These are phyloP conservation scores for Drosophila yakuba DNA, from an alignment of 1,140 invertebrate genomes.

Conservation along the genomic window DNA sequence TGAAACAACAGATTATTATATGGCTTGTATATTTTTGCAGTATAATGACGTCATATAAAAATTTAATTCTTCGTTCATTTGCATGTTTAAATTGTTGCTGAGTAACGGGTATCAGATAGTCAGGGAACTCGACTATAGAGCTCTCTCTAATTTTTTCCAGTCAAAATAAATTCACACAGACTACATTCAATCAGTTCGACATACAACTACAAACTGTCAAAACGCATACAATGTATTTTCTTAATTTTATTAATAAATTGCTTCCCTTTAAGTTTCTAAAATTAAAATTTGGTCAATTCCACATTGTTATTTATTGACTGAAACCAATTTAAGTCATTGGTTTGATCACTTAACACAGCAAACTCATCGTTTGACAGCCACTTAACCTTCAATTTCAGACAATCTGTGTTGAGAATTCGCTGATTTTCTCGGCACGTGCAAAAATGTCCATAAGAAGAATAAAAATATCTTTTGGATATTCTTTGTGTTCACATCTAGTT, in stretches of 20 bases:
- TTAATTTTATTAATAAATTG: conserved; percentile 36
- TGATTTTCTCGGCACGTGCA: conserved; percentile 24
- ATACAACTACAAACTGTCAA: conserved; percentile 33
- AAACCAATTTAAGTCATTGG: conserved; percentile 34
- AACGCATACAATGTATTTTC: conserved; percentile 28
- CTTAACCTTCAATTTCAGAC: conserved; percentile 59
- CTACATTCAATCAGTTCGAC: conserved; percentile 35
- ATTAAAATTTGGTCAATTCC: conserved; percentile 31
- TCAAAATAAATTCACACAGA: conserved; percentile 45
- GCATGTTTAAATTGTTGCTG: conserved; percentile 50
- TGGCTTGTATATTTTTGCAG: conserved; percentile 12
- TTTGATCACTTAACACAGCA: conserved; percentile 39
- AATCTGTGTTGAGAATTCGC: conserved; percentile 20
- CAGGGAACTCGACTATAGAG: too few species aligned
- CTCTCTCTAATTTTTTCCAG: not conserved
- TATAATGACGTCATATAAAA: conserved; percentile 38
- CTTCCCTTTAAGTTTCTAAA: conserved; percentile 15
- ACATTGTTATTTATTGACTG: conserved; percentile 37
- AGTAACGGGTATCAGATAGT: too few species aligned
- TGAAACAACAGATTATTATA: conserved; percentile 4
- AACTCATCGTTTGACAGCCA: conserved; percentile 36
- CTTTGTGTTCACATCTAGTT: not conserved
- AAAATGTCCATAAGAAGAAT: conserved; percentile 9
- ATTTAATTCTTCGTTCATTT: conserved; percentile 37
- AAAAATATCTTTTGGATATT: conserved; percentile 18